These are phyloP conservation scores for Patella pellucida DNA, from an alignment of 2,888 invertebrate genomes.

Conservation along the genomic window DNA sequence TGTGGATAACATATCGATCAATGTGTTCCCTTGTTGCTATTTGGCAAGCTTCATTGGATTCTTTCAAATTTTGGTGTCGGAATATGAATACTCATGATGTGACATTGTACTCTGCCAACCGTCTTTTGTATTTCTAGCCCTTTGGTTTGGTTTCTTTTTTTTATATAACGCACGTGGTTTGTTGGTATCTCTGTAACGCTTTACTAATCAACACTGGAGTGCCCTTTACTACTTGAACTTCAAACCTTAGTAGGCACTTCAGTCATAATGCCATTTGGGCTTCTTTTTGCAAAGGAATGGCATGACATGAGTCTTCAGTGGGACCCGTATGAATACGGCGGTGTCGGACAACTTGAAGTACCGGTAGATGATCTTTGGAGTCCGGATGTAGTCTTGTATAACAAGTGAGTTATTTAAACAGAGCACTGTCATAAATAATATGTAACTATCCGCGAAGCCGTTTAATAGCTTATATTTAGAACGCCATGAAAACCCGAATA, in stretches of 20 bases:
- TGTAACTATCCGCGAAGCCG: too few relatives aligned
- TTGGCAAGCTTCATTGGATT: too few relatives aligned
- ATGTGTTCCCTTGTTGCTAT: too few relatives aligned
- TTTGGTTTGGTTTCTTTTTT: too few relatives aligned
- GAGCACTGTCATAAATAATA: neutral
- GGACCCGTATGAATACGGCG: conserved; percentile 95
- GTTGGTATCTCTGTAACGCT: neutral
- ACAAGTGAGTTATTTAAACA: conserved; percentile 63
- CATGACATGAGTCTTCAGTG: conserved; percentile 92
- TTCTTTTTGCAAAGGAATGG: conserved; percentile 58
- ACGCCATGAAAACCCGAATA: too few relatives aligned
- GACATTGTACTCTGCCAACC: too few relatives aligned
- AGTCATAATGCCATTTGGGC: too few relatives aligned
- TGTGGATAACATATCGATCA: too few relatives aligned
- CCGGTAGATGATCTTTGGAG: conserved; percentile 81
- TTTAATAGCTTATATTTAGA: too few relatives aligned
- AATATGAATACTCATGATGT: conserved; percentile 2
- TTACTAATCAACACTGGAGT: neutral
- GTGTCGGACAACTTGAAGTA: conserved; percentile 92
- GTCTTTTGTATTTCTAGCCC: too few relatives aligned
- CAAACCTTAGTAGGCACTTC: too few relatives aligned
- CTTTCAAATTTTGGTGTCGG: too few relatives aligned
- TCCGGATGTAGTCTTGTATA: conserved; percentile 69
- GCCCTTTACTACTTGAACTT: neutral
- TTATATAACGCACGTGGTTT: neutral